Conservation (phyloP, 2,888 invertebrate species). For the Pecten maximus region DNA sequence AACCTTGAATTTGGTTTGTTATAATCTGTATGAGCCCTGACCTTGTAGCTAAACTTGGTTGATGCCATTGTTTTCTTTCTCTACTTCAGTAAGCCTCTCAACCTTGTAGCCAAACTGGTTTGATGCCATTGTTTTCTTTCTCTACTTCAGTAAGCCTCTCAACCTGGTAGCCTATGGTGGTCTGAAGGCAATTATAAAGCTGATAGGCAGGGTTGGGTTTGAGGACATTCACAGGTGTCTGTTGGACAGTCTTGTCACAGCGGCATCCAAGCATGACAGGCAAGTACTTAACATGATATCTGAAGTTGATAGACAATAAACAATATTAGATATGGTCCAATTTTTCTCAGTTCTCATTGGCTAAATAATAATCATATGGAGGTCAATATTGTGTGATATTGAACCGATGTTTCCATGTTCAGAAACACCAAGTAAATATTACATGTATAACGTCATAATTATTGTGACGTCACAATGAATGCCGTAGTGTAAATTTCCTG, state of each 20-base stretch:
- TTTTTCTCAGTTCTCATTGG: too few species aligned
- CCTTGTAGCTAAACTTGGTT: too few species aligned
- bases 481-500: too few species aligned
- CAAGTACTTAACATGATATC: slow-evolving; percentile 38
- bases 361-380: too few species aligned
- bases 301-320: not conserved
- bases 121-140: not conserved
- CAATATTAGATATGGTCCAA: too few species aligned
- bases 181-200: slow-evolving; percentile 56
- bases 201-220: slow-evolving; percentile 65
- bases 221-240: slow-evolving; percentile 55
- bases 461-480: too few species aligned
- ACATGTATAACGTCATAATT: too few species aligned
- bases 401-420: too few species aligned
- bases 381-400: too few species aligned
- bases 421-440: too few species aligned
- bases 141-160: slow-evolving; percentile 43
- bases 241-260: slow-evolving; percentile 57
- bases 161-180: slow-evolving; percentile 53
- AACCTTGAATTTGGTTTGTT: too few species aligned
- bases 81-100: not conserved
- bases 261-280: slow-evolving; percentile 57
- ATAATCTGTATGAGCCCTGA: too few species aligned
- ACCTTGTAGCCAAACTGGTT: not conserved
- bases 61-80: not conserved